These are phyloP conservation scores for Sebastolobus alascanus DNA, from an alignment of 2,797 vertebrate species.

Conservation along the genomic window DNA sequence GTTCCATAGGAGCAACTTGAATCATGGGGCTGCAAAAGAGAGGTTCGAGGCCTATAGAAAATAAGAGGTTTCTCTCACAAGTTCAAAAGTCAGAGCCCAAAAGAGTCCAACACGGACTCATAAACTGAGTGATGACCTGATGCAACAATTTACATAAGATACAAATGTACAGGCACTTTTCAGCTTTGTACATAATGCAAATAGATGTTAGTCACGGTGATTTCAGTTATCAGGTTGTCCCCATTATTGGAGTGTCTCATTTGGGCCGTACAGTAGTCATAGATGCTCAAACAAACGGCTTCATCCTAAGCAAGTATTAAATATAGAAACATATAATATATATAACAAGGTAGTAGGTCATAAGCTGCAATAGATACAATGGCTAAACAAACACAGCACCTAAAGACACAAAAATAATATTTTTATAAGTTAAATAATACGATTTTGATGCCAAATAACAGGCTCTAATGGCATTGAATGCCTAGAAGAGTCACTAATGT, in stretches of 20 bases:
- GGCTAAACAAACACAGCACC: neutral
- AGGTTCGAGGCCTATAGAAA: neutral
- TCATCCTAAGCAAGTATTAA: neutral
- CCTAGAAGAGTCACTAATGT: neutral
- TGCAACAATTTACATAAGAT: neutral
- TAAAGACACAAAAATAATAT: neutral
- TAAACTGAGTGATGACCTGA: neutral
- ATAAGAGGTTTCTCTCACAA: neutral
- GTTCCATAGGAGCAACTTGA: constrained; percentile 17
- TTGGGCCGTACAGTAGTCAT: neutral
- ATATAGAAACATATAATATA: neutral
- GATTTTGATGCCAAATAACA: neutral
- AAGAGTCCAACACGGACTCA: neutral
- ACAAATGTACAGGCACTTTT: neutral
- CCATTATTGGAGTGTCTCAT: neutral
- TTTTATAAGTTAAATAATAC: too few relatives aligned
- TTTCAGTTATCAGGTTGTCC: neutral
- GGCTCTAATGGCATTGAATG: neutral
- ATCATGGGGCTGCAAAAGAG: neutral
- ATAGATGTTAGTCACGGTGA: neutral
- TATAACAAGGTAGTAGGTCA: neutral
- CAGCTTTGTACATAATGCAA: neutral
- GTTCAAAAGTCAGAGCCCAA: constrained; percentile 6
- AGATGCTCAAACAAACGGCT: constrained; percentile 14
- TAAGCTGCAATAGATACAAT: neutral